A percentile compares a stretch with the other conserved stretches of the same genome.
phyloP scores from a whole-genome alignment of 2,797 vertebrate genomes.

The Benthosema pterotum region DNA sequence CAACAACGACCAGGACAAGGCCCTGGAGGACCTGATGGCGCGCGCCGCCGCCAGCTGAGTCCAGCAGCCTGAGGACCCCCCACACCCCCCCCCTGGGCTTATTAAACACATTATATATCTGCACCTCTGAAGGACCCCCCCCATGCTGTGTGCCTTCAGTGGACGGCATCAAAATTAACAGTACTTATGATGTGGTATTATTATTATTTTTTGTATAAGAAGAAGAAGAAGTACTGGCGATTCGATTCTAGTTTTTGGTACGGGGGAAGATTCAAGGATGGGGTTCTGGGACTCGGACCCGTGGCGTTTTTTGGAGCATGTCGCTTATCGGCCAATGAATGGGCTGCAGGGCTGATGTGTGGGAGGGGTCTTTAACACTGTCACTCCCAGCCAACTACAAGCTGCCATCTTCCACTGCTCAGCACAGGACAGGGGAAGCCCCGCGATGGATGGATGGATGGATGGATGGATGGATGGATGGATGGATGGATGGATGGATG shows the following conservation, averaged over 20 bases:
- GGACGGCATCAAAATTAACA: constrained; percentile 48
- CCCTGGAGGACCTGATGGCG: constrained; percentile 96
- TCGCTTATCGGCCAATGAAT: constrained; percentile 43
- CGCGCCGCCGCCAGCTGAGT: constrained; percentile 91
- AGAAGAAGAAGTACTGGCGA: constrained; percentile 28
- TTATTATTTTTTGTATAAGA: constrained; percentile 28
- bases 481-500: constrained; percentile 7
- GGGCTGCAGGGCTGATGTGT: too few relatives aligned
- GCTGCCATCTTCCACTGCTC: constrained; percentile 76
- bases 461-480: constrained; percentile 44
- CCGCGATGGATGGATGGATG: constrained; percentile 18
- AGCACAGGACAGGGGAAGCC: constrained; percentile 24
- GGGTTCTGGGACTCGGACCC: constrained; percentile 26
- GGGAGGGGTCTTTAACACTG: constrained; percentile 49
- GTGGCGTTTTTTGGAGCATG: constrained; percentile 33
- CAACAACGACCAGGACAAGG: constrained; percentile 94
- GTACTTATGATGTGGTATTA: constrained; percentile 39
- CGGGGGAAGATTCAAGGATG: constrained; percentile 25
- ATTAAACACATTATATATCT: constrained; percentile 61
- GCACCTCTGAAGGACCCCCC: constrained; percentile 67
- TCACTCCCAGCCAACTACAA: constrained; percentile 54
- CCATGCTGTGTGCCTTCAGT: constrained; percentile 67
- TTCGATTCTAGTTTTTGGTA: constrained; percentile 46
- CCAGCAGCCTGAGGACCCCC: constrained; percentile 35
- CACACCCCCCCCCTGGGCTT: constrained; percentile 60